Conservation (phyloP, 2,888 invertebrate genomes). For the Cantharis nigra region DNA sequence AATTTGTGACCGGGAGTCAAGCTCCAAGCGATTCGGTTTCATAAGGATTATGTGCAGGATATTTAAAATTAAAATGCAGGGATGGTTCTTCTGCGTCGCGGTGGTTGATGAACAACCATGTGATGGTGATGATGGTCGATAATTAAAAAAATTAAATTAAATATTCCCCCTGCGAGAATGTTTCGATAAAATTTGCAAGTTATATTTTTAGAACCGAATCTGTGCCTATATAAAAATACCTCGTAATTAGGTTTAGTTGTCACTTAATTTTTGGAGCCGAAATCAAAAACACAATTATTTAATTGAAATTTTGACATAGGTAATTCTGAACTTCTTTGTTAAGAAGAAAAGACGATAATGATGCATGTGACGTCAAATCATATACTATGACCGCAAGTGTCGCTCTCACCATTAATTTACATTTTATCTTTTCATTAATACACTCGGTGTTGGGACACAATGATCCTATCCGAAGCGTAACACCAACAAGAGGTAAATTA, state of each 20-base stretch:
- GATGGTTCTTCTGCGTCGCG: neutral
- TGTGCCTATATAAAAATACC: neutral
- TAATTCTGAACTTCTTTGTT: slow-evolving; percentile 3
- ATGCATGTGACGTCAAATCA: slow-evolving; percentile 21
- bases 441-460: slow-evolving; percentile 14
- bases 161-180: neutral
- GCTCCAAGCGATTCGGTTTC: too few species aligned
- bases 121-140: neutral
- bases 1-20: too few species aligned
- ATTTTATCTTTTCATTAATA: slow-evolving; percentile 28
- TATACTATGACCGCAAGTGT: slow-evolving; percentile 19
- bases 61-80: neutral
- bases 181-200: neutral
- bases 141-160: neutral
- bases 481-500: slow-evolving; percentile 24
- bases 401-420: slow-evolving; percentile 28
- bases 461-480: slow-evolving; percentile 19
- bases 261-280: neutral
- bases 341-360: slow-evolving; percentile 12
- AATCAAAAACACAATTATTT: neutral
- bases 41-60: too few species aligned
- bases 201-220: neutral
- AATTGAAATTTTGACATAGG: neutral
- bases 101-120: too few species aligned
- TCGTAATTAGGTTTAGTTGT: neutral